phyloP scores from a whole-genome alignment of 2,797 vertebrate species.

The Gephyroberyx darwinii region DNA sequence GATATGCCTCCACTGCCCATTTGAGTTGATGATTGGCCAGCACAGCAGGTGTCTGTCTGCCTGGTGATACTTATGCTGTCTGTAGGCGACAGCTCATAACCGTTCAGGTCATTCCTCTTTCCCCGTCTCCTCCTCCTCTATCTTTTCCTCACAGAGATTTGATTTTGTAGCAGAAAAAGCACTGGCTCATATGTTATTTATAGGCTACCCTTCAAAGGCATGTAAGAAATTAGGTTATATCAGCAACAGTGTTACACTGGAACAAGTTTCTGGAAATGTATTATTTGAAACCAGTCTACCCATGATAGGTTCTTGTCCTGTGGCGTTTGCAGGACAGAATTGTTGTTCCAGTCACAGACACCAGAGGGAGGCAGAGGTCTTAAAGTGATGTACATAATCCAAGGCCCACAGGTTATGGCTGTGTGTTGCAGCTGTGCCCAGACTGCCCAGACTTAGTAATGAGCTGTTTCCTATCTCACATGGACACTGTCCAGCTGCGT shows the following conservation, averaged over 20 bases:
- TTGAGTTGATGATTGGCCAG: slow-evolving; percentile 3
- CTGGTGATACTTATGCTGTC: background rate
- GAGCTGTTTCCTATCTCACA: slow-evolving; percentile 38
- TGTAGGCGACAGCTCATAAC: background rate
- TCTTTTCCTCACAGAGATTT: too few species aligned
- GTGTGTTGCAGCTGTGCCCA: slow-evolving; percentile 18
- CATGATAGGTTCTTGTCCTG: background rate
- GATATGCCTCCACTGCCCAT: slow-evolving; percentile 9
- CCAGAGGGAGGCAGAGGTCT: slow-evolving; percentile 65
- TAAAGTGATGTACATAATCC: background rate
- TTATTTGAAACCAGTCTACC: background rate
- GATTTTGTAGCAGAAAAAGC: too few species aligned
- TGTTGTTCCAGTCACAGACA: slow-evolving; percentile 50
- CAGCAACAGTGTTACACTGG: background rate
- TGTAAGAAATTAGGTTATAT: background rate
- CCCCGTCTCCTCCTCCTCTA: background rate
- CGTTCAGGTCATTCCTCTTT: background rate
- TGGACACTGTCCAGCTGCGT: slow-evolving; percentile 16
- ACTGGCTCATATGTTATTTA: background rate
- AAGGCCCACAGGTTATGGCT: slow-evolving; percentile 9
- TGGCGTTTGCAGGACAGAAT: background rate
- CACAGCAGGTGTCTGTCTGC: background rate
- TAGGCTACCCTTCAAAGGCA: background rate
- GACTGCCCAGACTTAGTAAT: slow-evolving; percentile 38
- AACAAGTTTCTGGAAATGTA: background rate